phyloP scores from a whole-genome alignment of 2,888 invertebrate genomes.

The Nudaria mundana region DNA sequence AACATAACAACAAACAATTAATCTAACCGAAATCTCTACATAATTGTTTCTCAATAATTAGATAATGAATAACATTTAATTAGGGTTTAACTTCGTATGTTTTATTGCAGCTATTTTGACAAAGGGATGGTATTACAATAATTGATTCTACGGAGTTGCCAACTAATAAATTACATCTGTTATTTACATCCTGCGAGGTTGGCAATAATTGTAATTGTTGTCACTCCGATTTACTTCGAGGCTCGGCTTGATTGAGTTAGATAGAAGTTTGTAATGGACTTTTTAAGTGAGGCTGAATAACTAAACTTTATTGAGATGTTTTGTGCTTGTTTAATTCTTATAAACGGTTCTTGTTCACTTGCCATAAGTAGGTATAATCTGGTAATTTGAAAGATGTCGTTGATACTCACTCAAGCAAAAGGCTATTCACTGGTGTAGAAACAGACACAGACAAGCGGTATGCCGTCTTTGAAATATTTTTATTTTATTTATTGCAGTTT shows the following conservation, averaged over 20 bases:
- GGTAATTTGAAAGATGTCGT: too few species aligned
- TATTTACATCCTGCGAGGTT: slow-evolving; percentile 4
- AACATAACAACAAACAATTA: too few species aligned
- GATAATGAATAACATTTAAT: too few species aligned
- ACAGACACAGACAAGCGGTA: too few species aligned
- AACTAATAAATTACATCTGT: slow-evolving; percentile 6
- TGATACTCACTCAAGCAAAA: too few species aligned
- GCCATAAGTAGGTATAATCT: too few species aligned
- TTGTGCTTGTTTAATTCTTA: not conserved
- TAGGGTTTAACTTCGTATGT: slow-evolving; percentile 2
- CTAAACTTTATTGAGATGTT: not conserved
- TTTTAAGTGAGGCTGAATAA: not conserved
- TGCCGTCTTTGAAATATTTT: too few species aligned
- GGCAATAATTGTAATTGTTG: slow-evolving; percentile 5
- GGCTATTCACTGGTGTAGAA: too few species aligned
- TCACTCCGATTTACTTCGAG: slow-evolving; percentile 3
- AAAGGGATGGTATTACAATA: slow-evolving; percentile 9
- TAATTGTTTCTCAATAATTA: too few species aligned
- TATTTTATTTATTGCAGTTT: too few species aligned
- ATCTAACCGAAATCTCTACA: too few species aligned
- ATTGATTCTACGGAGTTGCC: slow-evolving; percentile 8
- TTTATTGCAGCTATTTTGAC: slow-evolving; percentile 5
- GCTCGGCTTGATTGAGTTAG: not conserved
- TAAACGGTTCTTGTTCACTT: too few species aligned
- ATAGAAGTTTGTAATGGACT: not conserved